Base-by-base conservation (phyloP, 1,140 invertebrate species). In the Magallana angulata region DNA sequence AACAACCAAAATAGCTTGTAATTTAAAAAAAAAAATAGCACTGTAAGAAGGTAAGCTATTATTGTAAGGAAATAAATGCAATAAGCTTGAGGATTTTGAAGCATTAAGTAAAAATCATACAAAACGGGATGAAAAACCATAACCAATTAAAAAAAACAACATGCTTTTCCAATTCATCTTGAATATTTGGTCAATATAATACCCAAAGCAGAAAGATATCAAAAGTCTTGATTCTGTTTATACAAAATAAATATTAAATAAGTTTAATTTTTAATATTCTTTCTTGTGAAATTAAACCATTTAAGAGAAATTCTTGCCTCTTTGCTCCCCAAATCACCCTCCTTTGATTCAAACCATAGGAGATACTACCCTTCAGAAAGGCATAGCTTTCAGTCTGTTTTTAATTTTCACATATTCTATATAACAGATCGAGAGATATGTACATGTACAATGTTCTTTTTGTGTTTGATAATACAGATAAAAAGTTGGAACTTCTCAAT, bases 331-430 rank as follows among this genome's bases (percentile, higher is more conserved):
- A 12, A 36, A 30, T 71, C 68, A 30, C 68, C 68, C 36, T 48
- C 36, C 24, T 3, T 76, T 18, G 24, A 48, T 30, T 18, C 24
- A 76, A 76, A 76, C 24, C n/a, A 30, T 76, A 76, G 68, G 68
- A 76, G 68, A 76, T 30, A 76, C 24, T 76, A 30, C 68, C 68
- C 18, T 5, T 64, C 24, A 76, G 68, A 76, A 76, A 36, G 68
- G 68, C 68, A 76, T 76, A 76, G 24, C 68, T 76, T 76, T 30
- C 18, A 48, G 36, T 48, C 36, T 48, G 36, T 48, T 48, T 24
- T 36, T 30, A 76, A 76, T 12, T 76, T 36, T 48, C 36, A 48
- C 5, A 48, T 48, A 48, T 48, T 36, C 68, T 30, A 11, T 9
- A 30, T 36, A 24, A 24, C 24, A 48, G 36, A 12, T 24, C 8